phyloP scores from a whole-genome alignment of 2,888 invertebrate species.

The Mylabris sibirica region DNA sequence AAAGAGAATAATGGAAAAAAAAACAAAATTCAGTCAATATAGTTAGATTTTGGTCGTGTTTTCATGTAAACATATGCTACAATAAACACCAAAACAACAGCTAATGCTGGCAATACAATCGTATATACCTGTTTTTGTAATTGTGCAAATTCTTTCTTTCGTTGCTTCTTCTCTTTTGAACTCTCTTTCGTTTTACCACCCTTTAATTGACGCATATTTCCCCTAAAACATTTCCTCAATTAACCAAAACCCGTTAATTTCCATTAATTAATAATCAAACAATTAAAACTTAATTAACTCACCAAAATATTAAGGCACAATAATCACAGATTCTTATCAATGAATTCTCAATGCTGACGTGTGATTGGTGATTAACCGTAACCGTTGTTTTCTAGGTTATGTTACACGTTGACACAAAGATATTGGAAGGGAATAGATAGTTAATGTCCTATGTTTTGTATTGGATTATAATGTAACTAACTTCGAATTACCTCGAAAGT shows the following conservation, averaged over 20 bases:
- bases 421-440: too few species aligned
- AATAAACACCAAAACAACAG: slow-evolving; percentile 74
- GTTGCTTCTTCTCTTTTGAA: slow-evolving; percentile 82
- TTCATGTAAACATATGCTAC: slow-evolving; percentile 81
- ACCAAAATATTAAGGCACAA: not conserved
- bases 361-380: slow-evolving; percentile 6
- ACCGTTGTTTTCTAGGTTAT: slow-evolving; percentile 25
- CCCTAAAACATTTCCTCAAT: slow-evolving; percentile 12
- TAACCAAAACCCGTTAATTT: too few species aligned
- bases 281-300: not conserved
- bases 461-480: too few species aligned
- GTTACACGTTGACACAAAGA: slow-evolving; percentile 33
- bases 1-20: slow-evolving; percentile 21
- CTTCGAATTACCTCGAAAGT: too few species aligned
- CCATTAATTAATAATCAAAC: not conserved
- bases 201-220: slow-evolving; percentile 78
- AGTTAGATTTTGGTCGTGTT: slow-evolving; percentile 69
- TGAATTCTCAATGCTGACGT: slow-evolving; percentile 23
- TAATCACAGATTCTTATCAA: not conserved
- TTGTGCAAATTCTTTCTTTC: slow-evolving; percentile 83
- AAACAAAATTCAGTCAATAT: slow-evolving; percentile 41
- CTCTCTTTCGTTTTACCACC: slow-evolving; percentile 81
- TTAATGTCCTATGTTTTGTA: too few species aligned
- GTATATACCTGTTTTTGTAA: slow-evolving; percentile 81
- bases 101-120: slow-evolving; percentile 77